Base-by-base conservation (phyloP, 2,888 invertebrate genomes). In the Pristionchus entomophagus region DNA sequence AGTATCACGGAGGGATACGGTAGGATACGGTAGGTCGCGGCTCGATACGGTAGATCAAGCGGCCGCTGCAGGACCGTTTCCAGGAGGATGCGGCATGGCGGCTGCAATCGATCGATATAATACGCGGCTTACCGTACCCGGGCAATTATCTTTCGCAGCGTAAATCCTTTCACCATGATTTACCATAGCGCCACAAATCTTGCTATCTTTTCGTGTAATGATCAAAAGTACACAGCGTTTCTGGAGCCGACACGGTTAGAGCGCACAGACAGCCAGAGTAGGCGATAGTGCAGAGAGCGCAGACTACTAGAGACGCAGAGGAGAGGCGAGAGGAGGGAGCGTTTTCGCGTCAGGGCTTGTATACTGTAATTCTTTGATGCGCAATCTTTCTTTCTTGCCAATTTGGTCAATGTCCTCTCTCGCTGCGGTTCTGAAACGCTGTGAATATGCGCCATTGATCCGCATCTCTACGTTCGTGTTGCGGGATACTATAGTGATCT, bases 11-110 rank as follows among this genome's bases (percentile, higher is more conserved):
- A 22, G 59, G 59, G 6, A 26, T 12, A 59, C 22, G 45, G 45
- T 10, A 45, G 41, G 41, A 2, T 41, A n/a, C 73, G 65, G 65
- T 59, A 59, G 59, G 2, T 29, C 51, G 22, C 5, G 56, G 59
- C n/a, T n/a, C n/a, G 59, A 17, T 69, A 69, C 65, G 73, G 73
- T 73, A 73, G 73, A 0, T 73, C 14, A 73, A 10, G 73, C 73
- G 45, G 45, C 73, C 0, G 73, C 41, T 17, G 73, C 73, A 0
- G 41, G 73, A 0, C 32, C 73, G 38, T 10, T 19, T 10, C 22
- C 41, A 17, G 32, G 65, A 22, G 35, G n/a, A 26, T 38, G 32
- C 3, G 0, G 73, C 10, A 73, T 0, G 2, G 73, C 73, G 41
- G 73, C 73, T 73, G 73, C 73, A 73, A 73, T 73, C 26, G 45